A percentile compares a stretch with the other conserved stretches of the same genome.
phyloP scores from a whole-genome alignment of 2,113 vertebrate species.

The Tinamus guttatus region DNA sequence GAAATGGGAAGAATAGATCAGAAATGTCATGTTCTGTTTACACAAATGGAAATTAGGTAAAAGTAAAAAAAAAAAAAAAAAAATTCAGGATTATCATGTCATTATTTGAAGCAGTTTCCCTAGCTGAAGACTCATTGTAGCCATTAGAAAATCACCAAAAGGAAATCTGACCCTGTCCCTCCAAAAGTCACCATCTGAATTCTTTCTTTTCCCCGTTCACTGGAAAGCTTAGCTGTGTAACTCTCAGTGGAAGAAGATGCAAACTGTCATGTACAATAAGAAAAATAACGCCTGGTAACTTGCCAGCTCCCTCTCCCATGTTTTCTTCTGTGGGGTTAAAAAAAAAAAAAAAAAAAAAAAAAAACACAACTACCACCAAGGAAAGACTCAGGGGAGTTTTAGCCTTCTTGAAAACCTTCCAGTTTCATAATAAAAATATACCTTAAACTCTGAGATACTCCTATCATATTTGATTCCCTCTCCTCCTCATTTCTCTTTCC shows the following conservation, averaged over 20 bases:
- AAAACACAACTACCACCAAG: too few species aligned
- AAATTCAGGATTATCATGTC: too few species aligned
- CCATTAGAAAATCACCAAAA: background rate
- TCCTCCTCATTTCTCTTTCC: background rate
- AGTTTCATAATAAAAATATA: too few species aligned
- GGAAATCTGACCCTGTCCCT: too few species aligned
- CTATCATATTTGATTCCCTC: background rate
- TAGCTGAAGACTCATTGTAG: fast-evolving
- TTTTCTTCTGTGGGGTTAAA: background rate
- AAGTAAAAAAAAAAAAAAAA: background rate
- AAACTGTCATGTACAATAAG: too few species aligned
- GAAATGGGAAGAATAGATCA: background rate
- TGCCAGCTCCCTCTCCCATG: background rate
- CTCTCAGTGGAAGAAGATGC: too few species aligned
- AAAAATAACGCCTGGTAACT: too few species aligned
- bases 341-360: too few species aligned
- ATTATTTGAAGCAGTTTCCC: background rate
- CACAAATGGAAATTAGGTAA: background rate
- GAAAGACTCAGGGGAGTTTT: background rate
- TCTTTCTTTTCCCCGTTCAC: too few species aligned
- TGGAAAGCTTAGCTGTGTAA: too few species aligned
- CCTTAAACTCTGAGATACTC: background rate
- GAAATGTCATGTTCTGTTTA: too few species aligned
- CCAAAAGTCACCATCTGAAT: too few species aligned
- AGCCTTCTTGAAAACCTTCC: background rate